Conservation (phyloP, 2,888 invertebrate species). For the Temnothorax unifasciatus region DNA sequence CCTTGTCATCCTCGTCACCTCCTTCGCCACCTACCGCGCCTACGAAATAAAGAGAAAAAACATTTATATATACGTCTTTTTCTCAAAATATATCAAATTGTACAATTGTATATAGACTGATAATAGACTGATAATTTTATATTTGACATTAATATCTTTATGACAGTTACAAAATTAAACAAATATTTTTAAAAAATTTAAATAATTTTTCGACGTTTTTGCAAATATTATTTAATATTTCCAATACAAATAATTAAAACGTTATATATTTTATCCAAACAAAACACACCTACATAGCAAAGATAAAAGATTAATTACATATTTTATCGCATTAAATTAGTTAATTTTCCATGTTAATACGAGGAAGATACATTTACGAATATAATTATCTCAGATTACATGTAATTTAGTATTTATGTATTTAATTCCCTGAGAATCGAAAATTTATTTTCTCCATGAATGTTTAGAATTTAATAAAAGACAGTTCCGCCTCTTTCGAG, state of each 20-base stretch:
- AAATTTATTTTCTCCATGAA: slow-evolving; percentile 1
- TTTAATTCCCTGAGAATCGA: not conserved
- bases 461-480: slow-evolving; percentile 40
- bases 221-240: not conserved
- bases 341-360: not conserved
- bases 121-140: not conserved
- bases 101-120: not conserved
- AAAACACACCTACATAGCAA: not conserved
- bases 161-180: not conserved
- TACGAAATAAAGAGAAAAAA: slow-evolving; percentile 80
- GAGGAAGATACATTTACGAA: not conserved
- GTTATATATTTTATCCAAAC: not conserved
- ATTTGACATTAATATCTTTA: not conserved
- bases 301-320: slow-evolving; percentile 4
- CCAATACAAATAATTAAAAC: not conserved
- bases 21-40: slow-evolving; percentile 96
- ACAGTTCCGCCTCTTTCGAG: not conserved
- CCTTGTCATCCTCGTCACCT: slow-evolving; percentile 97
- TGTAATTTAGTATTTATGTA: not conserved
- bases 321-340: slow-evolving; percentile 1
- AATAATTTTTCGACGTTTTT: not conserved
- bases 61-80: slow-evolving; percentile 55
- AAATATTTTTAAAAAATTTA: not conserved
- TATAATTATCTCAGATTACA: not conserved
- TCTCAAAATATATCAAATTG: not conserved